These are phyloP conservation scores for Hyalella azteca DNA, from an alignment of 2,888 invertebrate genomes.

Conservation along the genomic window DNA sequence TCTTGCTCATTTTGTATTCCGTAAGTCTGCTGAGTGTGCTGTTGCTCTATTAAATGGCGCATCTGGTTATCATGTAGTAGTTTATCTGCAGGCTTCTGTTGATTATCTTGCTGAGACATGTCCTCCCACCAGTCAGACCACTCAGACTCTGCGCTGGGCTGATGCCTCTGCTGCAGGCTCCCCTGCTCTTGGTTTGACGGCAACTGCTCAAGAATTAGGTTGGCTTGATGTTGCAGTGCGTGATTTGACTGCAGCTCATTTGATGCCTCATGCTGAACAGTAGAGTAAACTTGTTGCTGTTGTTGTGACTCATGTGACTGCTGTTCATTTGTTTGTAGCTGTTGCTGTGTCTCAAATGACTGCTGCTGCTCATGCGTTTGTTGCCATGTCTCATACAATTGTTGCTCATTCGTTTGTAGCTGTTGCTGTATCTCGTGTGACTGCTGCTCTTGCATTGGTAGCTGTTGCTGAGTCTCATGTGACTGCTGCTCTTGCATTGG, in stretches of 20 bases:
- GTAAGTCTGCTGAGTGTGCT: too few species aligned
- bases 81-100: too few species aligned
- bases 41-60: too few species aligned
- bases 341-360: not conserved
- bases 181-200: too few species aligned
- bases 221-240: not conserved
- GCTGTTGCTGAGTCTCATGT: not conserved
- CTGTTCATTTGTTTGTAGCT: conserved; percentile 1
- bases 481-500: not conserved
- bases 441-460: not conserved
- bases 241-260: not conserved
- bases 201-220: not conserved
- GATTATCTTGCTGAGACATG: not conserved
- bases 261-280: not conserved
- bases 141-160: not conserved
- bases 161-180: too few species aligned
- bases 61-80: too few species aligned
- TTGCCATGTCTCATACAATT: not conserved
- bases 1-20: too few species aligned
- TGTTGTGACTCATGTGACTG: not conserved
- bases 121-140: not conserved
- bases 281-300: not conserved
- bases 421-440: not conserved
- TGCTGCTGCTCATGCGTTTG: not conserved
- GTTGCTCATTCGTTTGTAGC: not conserved